phyloP scores from a whole-genome alignment of 2,113 vertebrate genomes.

The Apodemus sylvaticus region DNA sequence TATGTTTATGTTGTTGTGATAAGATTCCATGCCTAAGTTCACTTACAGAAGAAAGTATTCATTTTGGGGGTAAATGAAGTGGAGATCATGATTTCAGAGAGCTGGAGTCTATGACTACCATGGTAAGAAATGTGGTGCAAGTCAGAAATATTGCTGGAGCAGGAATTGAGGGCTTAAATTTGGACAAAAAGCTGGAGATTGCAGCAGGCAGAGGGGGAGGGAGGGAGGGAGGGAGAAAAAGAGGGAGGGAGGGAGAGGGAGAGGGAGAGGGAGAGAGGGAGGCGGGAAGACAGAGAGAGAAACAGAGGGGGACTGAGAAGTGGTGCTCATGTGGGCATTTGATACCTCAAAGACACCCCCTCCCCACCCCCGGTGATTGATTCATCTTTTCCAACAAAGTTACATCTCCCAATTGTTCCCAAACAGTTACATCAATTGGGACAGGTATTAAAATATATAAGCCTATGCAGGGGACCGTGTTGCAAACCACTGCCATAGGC shows the following conservation, averaged over 20 bases:
- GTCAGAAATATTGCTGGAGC: background rate
- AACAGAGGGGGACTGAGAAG: background rate
- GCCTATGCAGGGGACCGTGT: background rate
- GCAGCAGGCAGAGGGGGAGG: fast-evolving
- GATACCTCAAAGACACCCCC: background rate
- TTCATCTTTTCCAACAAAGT: background rate
- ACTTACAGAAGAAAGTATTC: background rate
- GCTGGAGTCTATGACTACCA: background rate
- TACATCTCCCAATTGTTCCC: background rate
- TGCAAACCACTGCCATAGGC: background rate
- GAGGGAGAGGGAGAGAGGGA: background rate
- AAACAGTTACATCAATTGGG: background rate
- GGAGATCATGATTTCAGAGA: background rate
- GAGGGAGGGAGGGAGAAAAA: background rate
- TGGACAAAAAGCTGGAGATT: background rate
- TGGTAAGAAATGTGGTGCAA: background rate
- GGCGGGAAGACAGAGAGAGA: background rate
- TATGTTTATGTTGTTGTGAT: background rate
- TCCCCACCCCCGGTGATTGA: background rate
- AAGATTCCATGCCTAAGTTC: background rate
- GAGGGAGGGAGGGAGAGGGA: too few relatives aligned
- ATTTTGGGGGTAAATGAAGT: background rate
- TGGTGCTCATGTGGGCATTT: background rate
- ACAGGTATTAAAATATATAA: background rate
- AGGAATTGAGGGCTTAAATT: too few relatives aligned